A percentile compares a stretch with the other conserved stretches of the same genome.
phyloP scores from a whole-genome alignment of 1,140 invertebrate genomes.

The Eumeta japonica region DNA sequence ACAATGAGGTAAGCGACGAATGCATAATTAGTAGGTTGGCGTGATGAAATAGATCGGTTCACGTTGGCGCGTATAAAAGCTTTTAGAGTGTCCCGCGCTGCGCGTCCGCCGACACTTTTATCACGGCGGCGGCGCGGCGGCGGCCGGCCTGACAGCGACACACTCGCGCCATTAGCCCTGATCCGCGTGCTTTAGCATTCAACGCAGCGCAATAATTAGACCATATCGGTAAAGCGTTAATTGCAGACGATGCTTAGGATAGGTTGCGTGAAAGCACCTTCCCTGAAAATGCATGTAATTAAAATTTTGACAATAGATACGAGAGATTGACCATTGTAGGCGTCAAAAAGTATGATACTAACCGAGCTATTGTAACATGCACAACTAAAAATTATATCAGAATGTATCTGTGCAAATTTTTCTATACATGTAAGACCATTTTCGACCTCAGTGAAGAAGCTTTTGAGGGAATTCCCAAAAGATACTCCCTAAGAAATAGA shows the following conservation, averaged over 20 bases:
- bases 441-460: no score
- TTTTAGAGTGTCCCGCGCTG: slow-evolving; percentile 4
- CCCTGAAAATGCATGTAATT: not conserved
- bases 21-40: slow-evolving; percentile 4
- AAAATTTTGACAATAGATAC: not conserved
- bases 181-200: not conserved
- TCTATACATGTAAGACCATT: no score
- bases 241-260: not conserved
- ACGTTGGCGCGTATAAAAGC: no score
- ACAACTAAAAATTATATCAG: not conserved
- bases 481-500: no score
- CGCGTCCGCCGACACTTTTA: not conserved
- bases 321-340: no score
- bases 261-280: not conserved
- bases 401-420: not conserved
- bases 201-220: not conserved
- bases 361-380: not conserved
- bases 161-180: not conserved
- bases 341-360: no score
- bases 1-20: no score
- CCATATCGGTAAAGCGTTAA: not conserved
- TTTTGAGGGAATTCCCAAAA: no score
- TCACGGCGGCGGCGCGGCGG: no score
- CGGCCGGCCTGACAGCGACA: not conserved
- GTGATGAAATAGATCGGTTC: not conserved